Evolutionary conservation across 2,888 invertebrate genomes (phyloP).

Genomic region (Phaonia tiefii): DNA sequence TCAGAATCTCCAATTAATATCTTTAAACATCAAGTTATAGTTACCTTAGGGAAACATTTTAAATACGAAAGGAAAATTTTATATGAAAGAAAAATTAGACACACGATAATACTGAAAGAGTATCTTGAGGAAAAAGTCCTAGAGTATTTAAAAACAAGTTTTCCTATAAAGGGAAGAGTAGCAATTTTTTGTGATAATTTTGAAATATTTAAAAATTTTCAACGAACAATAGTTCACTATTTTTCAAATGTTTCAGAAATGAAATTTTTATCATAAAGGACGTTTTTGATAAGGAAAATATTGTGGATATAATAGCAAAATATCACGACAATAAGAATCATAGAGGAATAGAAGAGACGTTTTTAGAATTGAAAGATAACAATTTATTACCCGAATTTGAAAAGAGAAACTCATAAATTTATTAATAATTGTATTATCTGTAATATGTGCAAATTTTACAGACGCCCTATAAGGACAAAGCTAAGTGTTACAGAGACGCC

Average conservation of each 20-base stretch:
- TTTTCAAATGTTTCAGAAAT: slow-evolving; percentile 12
- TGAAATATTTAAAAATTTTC: slow-evolving; percentile 52
- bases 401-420: slow-evolving; percentile 51
- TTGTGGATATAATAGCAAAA: slow-evolving; percentile 13
- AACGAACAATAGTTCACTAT: slow-evolving; percentile 26
- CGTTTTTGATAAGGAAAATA: slow-evolving; percentile 21
- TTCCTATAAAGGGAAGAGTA: slow-evolving; percentile 35
- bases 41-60: slow-evolving; percentile 21
- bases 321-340: slow-evolving; percentile 37
- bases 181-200: slow-evolving; percentile 45
- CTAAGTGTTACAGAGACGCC: no score
- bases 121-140: slow-evolving; percentile 7
- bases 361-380: slow-evolving; percentile 47
- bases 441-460: slow-evolving; percentile 60
- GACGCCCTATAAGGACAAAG: slow-evolving; percentile 53
- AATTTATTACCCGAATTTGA: slow-evolving; percentile 51
- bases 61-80: slow-evolving; percentile 32
- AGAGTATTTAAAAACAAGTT: background rate
- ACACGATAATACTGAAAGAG: slow-evolving; percentile 1
- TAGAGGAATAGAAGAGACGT: slow-evolving; percentile 26
- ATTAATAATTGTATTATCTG: slow-evolving; percentile 63
- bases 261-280: slow-evolving; percentile 26
- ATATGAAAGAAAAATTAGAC: slow-evolving; percentile 18
- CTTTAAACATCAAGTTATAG: slow-evolving; percentile 58
- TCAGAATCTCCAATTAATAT: slow-evolving; percentile 57